These are phyloP conservation scores for Agelastica alni DNA, from an alignment of 2,888 invertebrate genomes.

Conservation along the genomic window DNA sequence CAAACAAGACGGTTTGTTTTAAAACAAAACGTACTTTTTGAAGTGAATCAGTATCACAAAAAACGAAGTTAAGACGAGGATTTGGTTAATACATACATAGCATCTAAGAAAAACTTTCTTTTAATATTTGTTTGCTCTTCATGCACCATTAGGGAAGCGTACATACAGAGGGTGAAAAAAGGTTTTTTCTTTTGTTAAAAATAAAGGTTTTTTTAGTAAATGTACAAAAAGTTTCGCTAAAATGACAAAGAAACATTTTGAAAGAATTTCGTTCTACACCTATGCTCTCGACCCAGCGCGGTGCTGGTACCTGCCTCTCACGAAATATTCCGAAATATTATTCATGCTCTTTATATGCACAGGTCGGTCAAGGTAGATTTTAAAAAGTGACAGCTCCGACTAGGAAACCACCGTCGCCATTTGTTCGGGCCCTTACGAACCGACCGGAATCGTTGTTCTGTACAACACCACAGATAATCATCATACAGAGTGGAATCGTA, in stretches of 20 bases:
- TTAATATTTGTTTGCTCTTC: too few relatives aligned
- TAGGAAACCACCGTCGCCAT: slow-evolving; percentile 36
- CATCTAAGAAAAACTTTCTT: too few relatives aligned
- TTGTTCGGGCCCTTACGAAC: slow-evolving; percentile 31
- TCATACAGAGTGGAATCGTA: slow-evolving; percentile 19
- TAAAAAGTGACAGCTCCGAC: slow-evolving; percentile 35
- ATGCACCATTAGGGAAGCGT: too few relatives aligned
- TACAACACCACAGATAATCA: slow-evolving; percentile 24
- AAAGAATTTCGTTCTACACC: slow-evolving; percentile 1
- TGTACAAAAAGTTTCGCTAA: too few relatives aligned
- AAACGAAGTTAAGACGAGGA: too few relatives aligned
- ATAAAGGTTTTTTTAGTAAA: too few relatives aligned
- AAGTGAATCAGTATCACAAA: slow-evolving; percentile 6
- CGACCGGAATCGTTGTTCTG: slow-evolving; percentile 26
- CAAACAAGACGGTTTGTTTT: not conserved
- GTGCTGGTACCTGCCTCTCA: slow-evolving; percentile 28
- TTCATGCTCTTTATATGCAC: slow-evolving; percentile 30
- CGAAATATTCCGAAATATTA: slow-evolving; percentile 34
- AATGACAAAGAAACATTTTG: not conserved
- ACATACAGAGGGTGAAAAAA: too few relatives aligned
- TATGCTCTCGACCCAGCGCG: slow-evolving; percentile 11
- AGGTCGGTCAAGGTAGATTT: slow-evolving; percentile 33
- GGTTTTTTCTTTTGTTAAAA: too few relatives aligned
- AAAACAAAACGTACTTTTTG: not conserved
- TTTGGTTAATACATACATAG: too few relatives aligned